phyloP scores from a whole-genome alignment of 2,888 invertebrate species.

The Rhaphigaster nebulosa region DNA sequence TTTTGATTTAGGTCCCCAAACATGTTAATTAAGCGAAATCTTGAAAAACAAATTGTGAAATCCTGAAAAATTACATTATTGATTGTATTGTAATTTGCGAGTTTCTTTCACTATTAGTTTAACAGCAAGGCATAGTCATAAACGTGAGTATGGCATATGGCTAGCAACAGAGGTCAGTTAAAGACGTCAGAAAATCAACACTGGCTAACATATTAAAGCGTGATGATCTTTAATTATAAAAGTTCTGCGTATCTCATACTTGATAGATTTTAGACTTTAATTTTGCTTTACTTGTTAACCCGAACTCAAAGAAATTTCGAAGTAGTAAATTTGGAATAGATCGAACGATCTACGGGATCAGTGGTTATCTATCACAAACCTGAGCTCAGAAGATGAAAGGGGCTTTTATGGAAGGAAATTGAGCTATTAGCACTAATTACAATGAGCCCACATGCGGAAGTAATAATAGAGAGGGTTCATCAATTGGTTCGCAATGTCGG shows the following conservation, averaged over 20 bases:
- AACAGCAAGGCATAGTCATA: too few relatives aligned
- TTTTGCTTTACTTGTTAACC: neutral
- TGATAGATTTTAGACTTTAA: neutral
- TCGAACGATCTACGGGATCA: neutral
- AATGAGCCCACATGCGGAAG: slow-evolving; percentile 29
- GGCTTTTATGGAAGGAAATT: slow-evolving; percentile 22
- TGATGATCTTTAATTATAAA: neutral
- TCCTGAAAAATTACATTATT: too few relatives aligned
- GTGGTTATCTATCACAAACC: slow-evolving; percentile 2
- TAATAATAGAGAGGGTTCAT: neutral
- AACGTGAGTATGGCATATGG: too few relatives aligned
- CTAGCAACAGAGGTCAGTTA: too few relatives aligned
- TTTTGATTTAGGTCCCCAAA: too few relatives aligned
- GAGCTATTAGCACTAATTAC: slow-evolving; percentile 33
- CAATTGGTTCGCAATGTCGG: slow-evolving; percentile 14
- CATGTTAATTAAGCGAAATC: too few relatives aligned
- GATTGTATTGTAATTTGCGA: too few relatives aligned
- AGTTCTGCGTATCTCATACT: neutral
- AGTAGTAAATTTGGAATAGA: neutral
- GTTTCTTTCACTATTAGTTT: too few relatives aligned
- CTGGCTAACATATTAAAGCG: too few relatives aligned
- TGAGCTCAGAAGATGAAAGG: slow-evolving; percentile 28
- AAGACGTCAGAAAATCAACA: too few relatives aligned
- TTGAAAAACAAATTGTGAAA: too few relatives aligned
- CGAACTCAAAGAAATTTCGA: neutral